Conservation (phyloP, 2,113 vertebrate species). For the Microtus richardsoni region DNA sequence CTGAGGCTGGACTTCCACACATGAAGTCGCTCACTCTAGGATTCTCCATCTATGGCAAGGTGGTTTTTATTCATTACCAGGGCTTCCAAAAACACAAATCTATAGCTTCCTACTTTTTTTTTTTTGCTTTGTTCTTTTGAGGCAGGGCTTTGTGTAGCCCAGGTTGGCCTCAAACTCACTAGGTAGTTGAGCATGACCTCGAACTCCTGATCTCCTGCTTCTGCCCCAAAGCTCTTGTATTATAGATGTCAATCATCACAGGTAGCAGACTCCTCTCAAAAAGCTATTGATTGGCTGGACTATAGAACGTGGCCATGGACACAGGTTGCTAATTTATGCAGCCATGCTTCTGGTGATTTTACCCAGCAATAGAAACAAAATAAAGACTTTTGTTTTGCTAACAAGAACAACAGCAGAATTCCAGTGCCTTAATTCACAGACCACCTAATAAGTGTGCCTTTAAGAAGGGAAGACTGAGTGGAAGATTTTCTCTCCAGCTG, state of each 20-base stretch:
- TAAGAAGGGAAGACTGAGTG: neutral
- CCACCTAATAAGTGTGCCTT: neutral
- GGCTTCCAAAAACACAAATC: neutral
- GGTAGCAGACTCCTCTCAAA: neutral
- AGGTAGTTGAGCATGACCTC: neutral
- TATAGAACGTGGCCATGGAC: neutral
- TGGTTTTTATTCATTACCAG: neutral
- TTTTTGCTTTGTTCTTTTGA: neutral
- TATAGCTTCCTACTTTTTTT: neutral
- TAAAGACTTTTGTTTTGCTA: neutral
- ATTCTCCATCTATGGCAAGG: neutral
- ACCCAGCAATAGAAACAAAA: neutral
- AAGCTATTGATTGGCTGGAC: neutral
- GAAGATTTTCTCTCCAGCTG: neutral
- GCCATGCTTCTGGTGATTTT: neutral
- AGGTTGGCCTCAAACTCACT: neutral
- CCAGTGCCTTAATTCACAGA: neutral
- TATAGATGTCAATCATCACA: neutral
- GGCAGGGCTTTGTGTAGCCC: neutral
- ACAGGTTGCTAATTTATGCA: neutral
- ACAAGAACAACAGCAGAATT: neutral
- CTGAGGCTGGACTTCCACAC: neutral
- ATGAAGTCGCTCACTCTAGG: neutral
- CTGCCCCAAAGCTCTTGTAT: neutral
- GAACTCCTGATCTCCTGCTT: neutral